Conservation (phyloP, 2,113 vertebrate genomes). For the Erythrocercus mccallii region DNA sequence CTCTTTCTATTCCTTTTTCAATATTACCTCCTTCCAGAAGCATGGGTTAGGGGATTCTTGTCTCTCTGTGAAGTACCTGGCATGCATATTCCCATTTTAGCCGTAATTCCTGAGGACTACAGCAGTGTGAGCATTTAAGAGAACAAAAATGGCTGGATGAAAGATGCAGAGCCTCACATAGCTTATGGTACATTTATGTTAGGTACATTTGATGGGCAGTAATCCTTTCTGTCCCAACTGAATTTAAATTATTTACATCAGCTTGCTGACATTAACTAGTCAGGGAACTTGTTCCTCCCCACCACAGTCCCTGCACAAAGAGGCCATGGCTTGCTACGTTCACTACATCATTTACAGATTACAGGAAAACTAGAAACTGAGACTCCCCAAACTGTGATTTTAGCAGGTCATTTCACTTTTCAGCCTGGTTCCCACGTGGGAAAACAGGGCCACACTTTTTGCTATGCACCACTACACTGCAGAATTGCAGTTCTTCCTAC, state of each 20-base stretch:
- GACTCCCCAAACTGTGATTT: neutral
- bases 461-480: neutral
- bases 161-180: neutral
- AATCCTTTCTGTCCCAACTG: neutral
- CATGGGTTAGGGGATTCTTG: neutral
- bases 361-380: neutral
- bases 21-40: neutral
- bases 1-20: neutral
- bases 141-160: neutral
- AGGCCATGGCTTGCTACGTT: neutral
- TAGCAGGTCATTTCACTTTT: neutral
- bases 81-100: neutral
- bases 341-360: neutral
- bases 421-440: neutral
- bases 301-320: neutral
- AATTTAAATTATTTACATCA: conserved; percentile 21
- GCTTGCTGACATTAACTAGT: neutral
- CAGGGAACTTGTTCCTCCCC: neutral
- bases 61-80: neutral
- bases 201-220: neutral
- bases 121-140: neutral
- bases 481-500: neutral
- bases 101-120: neutral
- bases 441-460: neutral
- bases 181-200: neutral